phyloP scores from a whole-genome alignment of 2,888 invertebrate species.

The Campoletis raptor region DNA sequence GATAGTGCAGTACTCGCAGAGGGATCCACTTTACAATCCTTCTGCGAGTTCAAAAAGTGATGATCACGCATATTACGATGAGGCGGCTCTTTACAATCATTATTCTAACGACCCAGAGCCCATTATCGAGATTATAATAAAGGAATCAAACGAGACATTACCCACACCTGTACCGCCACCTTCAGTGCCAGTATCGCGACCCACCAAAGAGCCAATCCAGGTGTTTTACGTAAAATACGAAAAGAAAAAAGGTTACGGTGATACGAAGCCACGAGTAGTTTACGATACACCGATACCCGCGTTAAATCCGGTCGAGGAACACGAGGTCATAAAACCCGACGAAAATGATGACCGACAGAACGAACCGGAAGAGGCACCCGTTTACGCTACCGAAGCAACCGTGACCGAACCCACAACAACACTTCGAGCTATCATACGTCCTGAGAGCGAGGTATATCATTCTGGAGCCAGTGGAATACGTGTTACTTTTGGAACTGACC shows the following conservation, averaged over 20 bases:
- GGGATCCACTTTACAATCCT: conserved; percentile 91
- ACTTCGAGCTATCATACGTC: conserved; percentile 93
- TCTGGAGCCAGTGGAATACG: conserved; percentile 91
- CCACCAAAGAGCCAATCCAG: conserved; percentile 93
- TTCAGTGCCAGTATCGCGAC: conserved; percentile 84
- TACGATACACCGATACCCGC: conserved; percentile 94
- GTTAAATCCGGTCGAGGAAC: conserved; percentile 89
- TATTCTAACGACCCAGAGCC: conserved; percentile 91
- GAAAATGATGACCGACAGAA: conserved; percentile 51
- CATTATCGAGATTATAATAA: conserved; percentile 96
- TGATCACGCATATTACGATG: conserved; percentile 77
- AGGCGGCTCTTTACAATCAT: conserved; percentile 74
- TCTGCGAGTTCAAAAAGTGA: conserved; percentile 85
- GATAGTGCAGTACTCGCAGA: conserved; percentile 91
- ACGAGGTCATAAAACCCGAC: conserved; percentile 85
- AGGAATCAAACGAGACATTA: conserved; percentile 93
- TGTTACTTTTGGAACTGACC: conserved; percentile 92
- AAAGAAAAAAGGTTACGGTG: conserved; percentile 90
- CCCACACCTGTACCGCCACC: conserved; percentile 87
- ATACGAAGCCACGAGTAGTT: conserved; percentile 90
- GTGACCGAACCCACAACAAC: conserved; percentile 91
- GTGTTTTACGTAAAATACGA: conserved; percentile 97
- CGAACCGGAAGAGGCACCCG: conserved; percentile 86
- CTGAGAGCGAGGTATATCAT: conserved; percentile 94
- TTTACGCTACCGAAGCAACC: conserved; percentile 85